These are phyloP conservation scores for Temnothorax nylanderi DNA, from an alignment of 1,140 invertebrate genomes.

Conservation along the genomic window DNA sequence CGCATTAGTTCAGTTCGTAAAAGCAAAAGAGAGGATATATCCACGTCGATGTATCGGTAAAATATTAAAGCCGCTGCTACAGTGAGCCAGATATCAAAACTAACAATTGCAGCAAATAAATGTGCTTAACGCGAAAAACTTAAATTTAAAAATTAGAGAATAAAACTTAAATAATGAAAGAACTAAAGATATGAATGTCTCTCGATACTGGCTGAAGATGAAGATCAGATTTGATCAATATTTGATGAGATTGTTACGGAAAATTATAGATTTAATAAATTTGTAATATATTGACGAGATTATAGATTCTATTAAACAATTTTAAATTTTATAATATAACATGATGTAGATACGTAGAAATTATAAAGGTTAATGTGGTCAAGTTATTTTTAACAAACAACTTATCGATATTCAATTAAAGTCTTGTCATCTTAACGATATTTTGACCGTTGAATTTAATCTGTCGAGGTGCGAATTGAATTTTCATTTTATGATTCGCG, in stretches of 20 bases:
- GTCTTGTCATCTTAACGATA: neutral
- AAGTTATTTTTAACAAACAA: neutral
- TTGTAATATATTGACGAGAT: neutral
- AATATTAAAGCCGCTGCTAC: neutral
- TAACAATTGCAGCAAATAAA: neutral
- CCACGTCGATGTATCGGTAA: neutral
- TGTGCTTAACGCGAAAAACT: neutral
- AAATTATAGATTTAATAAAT: neutral
- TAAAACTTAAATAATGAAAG: neutral
- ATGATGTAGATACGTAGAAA: neutral
- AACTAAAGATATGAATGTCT: neutral
- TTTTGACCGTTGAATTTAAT: constrained; percentile 22
- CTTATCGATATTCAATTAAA: neutral
- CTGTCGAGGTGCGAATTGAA: neutral
- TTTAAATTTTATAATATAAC: neutral
- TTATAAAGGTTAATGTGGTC: neutral
- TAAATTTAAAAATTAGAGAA: neutral
- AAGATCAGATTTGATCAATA: neutral
- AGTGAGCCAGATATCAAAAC: neutral
- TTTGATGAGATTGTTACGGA: neutral
- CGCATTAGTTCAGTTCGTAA: constrained; percentile 2
- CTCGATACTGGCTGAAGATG: neutral
- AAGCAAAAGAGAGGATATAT: neutral
- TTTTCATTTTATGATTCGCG: constrained; percentile 20
- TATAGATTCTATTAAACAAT: neutral